Percentiles rank a stretch among this genome's conserved stretches.
These are phyloP conservation scores for Drosophila setosimentum DNA, from an alignment of 2,888 invertebrate genomes.

Conservation along the genomic window DNA sequence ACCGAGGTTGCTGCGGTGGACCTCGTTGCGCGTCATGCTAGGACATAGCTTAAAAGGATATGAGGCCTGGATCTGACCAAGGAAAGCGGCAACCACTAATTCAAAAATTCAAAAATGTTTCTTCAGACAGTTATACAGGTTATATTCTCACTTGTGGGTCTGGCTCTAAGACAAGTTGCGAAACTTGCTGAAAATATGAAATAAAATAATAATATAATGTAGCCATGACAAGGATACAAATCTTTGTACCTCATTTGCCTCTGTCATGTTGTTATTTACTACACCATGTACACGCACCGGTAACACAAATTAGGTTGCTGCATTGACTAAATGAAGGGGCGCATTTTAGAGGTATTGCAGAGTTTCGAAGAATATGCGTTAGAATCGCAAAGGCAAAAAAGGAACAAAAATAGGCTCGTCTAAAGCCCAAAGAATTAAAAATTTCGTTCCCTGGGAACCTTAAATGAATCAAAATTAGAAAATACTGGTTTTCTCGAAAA, in stretches of 20 bases:
- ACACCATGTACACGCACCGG: not conserved
- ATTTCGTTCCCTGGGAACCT: too few species aligned
- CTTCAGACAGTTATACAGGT: not conserved
- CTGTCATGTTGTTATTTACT: not conserved
- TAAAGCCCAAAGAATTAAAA: too few species aligned
- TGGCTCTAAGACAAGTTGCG: not conserved
- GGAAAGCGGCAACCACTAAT: not conserved
- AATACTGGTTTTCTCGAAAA: not conserved
- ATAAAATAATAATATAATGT: not conserved
- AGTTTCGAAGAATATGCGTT: not conserved
- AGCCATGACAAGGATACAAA: not conserved
- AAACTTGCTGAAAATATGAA: not conserved
- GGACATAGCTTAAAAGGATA: slow-evolving; percentile 41
- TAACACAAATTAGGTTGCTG: not conserved
- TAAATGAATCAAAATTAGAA: not conserved
- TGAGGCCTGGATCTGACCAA: slow-evolving; percentile 1
- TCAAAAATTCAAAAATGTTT: not conserved
- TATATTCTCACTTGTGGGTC: not conserved
- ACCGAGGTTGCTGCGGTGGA: slow-evolving; percentile 59
- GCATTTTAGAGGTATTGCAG: not conserved
- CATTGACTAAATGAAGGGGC: not conserved
- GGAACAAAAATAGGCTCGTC: too few species aligned
- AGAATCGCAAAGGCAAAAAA: too few species aligned
- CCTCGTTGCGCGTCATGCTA: slow-evolving; percentile 58
- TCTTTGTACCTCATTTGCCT: not conserved